phyloP scores from a whole-genome alignment of 2,113 vertebrate genomes.

The Orthochromis indermauri region DNA sequence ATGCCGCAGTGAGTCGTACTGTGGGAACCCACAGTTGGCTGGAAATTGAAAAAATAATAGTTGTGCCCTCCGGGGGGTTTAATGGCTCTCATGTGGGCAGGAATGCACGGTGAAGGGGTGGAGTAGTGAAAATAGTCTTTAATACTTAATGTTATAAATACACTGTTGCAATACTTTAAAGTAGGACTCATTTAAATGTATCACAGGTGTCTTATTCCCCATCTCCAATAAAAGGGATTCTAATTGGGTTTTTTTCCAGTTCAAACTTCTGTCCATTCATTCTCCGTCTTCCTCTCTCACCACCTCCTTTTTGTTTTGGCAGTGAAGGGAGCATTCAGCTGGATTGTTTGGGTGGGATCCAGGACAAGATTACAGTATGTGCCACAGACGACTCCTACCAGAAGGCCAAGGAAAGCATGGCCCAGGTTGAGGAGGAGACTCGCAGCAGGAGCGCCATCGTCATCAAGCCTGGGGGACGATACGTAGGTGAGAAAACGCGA shows the following conservation, averaged over 20 bases:
- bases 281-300: not conserved
- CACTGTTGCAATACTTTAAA: not conserved
- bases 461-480: slow-evolving; percentile 92
- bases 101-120: not conserved
- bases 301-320: slow-evolving; percentile 26
- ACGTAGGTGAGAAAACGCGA: slow-evolving; percentile 75
- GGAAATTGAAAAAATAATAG: slow-evolving; percentile 33
- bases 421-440: slow-evolving; percentile 92
- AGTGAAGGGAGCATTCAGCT: slow-evolving; percentile 88
- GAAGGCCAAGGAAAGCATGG: slow-evolving; percentile 94
- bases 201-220: not conserved
- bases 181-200: not conserved
- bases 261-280: not conserved
- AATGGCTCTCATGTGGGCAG: not conserved
- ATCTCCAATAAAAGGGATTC: not conserved
- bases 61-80: not conserved
- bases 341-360: slow-evolving; percentile 93
- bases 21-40: slow-evolving; percentile 30
- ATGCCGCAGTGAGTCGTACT: slow-evolving; percentile 12
- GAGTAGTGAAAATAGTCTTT: not conserved
- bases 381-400: slow-evolving; percentile 97
- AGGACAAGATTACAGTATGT: slow-evolving; percentile 96
- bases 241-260: not conserved
- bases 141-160: not conserved
- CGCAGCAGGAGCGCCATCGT: slow-evolving; percentile 90